Evolutionary conservation across 2,888 invertebrate genomes (phyloP), one percentile per base, ranked within the genome.

Genomic region (Drosophila subsilvestris): DNA sequence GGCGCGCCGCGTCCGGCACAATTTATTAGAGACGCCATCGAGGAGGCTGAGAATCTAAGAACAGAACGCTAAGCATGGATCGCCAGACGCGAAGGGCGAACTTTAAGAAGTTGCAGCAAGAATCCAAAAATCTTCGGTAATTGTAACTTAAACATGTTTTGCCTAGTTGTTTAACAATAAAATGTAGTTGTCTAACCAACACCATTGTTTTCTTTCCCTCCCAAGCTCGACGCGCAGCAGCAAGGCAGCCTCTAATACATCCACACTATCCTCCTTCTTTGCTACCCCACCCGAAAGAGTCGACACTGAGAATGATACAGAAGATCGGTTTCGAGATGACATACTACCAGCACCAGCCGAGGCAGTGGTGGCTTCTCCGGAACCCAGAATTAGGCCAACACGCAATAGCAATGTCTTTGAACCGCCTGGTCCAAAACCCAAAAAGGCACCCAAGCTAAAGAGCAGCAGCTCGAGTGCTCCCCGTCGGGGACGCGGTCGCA

Each of bases 41-140:
- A 91, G 18, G 88, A 90, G 29, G 71, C 69, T 2, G 80, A 92
- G 17, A 47, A 80, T 0, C 7, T 89, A 4, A 12, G 51, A 0
- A 65, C 65, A 0, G 81, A 90, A 49, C 86, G 89, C 29, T 90
- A 89, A 68, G 50, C 14, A 91, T 92, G 91, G 90, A 89, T 63
- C 83, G 83, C 22, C 75, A 80, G 63, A 86, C 86, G 9, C 88
- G 90, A 17, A 89, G 79, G 74, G 82, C 84, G 1, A 91, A 91
- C 68, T 82, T 91, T 44, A 85, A 76, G 47, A 92, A 91, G 75
- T 71, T 92, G 0, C 89, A 90, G 60, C 60, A 88, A 51, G 79
- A 89, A 1, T 65, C 75, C 29, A 58, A 10, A 12, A 59, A 75
- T 69, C 72, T 61, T 76, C 90, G 91, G 91, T 91, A 91, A 62